Conservation (phyloP, 1,140 invertebrate species). For the Schlechtendalia chinensis region DNA sequence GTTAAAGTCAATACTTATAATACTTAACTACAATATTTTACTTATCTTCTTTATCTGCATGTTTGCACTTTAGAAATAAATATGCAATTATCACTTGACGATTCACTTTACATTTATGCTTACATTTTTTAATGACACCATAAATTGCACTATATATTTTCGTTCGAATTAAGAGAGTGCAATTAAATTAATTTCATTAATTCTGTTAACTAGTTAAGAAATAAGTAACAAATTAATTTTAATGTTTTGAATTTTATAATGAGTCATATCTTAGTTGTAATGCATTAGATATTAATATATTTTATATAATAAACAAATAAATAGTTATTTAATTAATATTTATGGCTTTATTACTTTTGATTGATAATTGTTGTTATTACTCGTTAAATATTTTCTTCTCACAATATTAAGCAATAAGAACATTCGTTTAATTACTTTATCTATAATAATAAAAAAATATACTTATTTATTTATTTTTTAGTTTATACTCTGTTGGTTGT, state of each 20-base stretch:
- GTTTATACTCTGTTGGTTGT: slow-evolving; percentile 14
- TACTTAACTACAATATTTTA: neutral
- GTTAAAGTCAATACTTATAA: neutral
- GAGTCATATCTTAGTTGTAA: slow-evolving; percentile 9
- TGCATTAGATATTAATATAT: neutral
- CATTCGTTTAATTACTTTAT: neutral
- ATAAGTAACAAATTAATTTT: slow-evolving; percentile 2
- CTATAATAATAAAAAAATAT: neutral
- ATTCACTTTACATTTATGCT: neutral
- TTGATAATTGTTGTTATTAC: neutral
- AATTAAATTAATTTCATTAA: neutral
- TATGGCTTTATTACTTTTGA: neutral
- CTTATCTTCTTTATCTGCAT: neutral
- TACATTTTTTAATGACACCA: slow-evolving; percentile 25
- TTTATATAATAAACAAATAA: neutral
- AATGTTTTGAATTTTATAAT: neutral
- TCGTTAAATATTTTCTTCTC: slow-evolving; percentile 1
- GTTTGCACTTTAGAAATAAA: neutral
- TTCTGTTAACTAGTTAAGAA: neutral
- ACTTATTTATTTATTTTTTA: neutral
- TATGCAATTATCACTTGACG: neutral
- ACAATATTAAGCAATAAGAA: slow-evolving; percentile 7
- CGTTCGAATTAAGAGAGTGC: neutral
- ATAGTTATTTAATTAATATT: neutral
- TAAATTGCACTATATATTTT: slow-evolving; percentile 34